These are phyloP conservation scores for Eretmochelys imbricata DNA, from an alignment of 2,113 vertebrate genomes.

Conservation along the genomic window DNA sequence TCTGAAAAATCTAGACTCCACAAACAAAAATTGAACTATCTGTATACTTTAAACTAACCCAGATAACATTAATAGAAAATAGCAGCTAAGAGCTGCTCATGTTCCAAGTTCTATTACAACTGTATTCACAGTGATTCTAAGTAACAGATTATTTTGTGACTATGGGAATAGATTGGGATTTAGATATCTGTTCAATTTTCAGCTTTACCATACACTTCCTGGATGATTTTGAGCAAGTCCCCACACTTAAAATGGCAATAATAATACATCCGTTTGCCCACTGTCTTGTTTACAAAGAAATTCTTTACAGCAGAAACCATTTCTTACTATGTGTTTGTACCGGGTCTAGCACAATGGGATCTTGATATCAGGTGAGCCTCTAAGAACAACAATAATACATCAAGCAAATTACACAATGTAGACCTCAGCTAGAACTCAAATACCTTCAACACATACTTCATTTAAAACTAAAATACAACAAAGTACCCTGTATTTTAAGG, in stretches of 20 bases:
- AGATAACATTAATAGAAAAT: not conserved
- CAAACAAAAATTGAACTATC: not conserved
- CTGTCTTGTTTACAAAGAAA: accelerated
- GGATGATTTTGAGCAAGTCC: not conserved
- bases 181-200: accelerated
- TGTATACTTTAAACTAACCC: not conserved
- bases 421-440: not conserved
- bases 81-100: not conserved
- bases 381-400: accelerated
- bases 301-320: accelerated
- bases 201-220: not conserved
- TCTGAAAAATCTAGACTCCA: conserved; percentile 1
- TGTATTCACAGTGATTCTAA: too few species aligned
- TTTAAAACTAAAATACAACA: not conserved
- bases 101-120: not conserved
- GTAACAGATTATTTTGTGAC: not conserved
- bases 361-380: accelerated
- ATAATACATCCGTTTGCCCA: not conserved
- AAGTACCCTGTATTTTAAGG: accelerated
- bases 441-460: accelerated
- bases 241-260: not conserved
- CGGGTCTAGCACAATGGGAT: not conserved
- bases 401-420: not conserved
- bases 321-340: not conserved
- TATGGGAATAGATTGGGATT: not conserved